Conservation (phyloP, 92 coral and sea anemone genomes). For the Chrysogorgia sp. region DNA sequence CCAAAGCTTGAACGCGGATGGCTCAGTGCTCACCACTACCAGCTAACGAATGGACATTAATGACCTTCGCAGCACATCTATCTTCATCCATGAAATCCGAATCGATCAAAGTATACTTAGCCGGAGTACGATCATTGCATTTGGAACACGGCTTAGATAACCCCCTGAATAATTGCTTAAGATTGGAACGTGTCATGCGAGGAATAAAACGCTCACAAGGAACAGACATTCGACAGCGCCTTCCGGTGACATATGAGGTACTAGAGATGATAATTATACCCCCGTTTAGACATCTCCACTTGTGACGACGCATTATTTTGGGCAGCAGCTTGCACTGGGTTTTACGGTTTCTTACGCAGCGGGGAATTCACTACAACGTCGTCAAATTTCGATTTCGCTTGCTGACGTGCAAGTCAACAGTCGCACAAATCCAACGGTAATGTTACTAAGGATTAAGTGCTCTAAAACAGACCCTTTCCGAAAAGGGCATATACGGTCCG, state of each 20-base stretch:
- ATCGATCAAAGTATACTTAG: neutral
- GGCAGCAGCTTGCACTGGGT: no score
- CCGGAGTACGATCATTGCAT: neutral
- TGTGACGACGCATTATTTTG: no score
- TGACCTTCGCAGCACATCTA: neutral
- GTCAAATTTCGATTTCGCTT: neutral
- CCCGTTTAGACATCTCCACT: no score
- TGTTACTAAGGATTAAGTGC: neutral
- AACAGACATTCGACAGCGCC: neutral
- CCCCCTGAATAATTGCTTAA: neutral
- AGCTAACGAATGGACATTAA: neutral
- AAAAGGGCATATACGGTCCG: slow-evolving; percentile 2
- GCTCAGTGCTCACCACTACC: slow-evolving; percentile 4
- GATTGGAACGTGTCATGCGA: neutral
- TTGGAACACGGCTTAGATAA: slow-evolving; percentile 2
- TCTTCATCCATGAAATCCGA: neutral
- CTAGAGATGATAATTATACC: neutral
- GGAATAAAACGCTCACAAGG: neutral
- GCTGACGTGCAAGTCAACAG: slow-evolving; percentile 1
- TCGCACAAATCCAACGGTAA: neutral
- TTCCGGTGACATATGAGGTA: neutral
- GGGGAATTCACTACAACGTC: no score
- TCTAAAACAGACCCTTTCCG: slow-evolving; percentile 23
- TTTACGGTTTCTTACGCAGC: no score
- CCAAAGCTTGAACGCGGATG: neutral